These are phyloP conservation scores for Drosophila differens DNA, from an alignment of 2,888 invertebrate species.

Conservation along the genomic window DNA sequence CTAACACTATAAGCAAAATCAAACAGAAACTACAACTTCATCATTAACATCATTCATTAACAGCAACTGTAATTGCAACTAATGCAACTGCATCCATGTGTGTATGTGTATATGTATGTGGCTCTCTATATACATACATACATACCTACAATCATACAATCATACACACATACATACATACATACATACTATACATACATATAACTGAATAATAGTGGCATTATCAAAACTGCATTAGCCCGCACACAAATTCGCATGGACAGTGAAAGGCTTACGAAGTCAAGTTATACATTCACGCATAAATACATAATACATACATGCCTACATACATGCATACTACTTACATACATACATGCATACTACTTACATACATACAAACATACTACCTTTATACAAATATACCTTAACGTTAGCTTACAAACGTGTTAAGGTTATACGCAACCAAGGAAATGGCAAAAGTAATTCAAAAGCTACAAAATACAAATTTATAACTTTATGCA, in stretches of 20 bases:
- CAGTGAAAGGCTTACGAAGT: constrained; percentile 24
- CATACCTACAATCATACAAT: constrained; percentile 1
- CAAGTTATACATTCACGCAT: constrained; percentile 2
- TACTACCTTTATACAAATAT: constrained; percentile 21
- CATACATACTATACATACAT: constrained; percentile 24
- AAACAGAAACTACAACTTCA: constrained; percentile 26
- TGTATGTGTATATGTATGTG: constrained; percentile 21
- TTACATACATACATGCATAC: constrained; percentile 1
- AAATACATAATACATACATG: neutral
- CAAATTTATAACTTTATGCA: constrained; percentile 12
- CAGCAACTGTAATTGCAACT: constrained; percentile 13
- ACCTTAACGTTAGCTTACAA: constrained; percentile 44
- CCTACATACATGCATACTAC: constrained; percentile 4
- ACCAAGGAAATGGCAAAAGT: constrained; percentile 10
- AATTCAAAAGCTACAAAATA: constrained; percentile 10
- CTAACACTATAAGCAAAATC: constrained; percentile 32
- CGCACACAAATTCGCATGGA: constrained; percentile 6
- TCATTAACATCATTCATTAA: constrained; percentile 16
- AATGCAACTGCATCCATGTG: constrained; percentile 22
- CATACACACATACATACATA: constrained; percentile 1
- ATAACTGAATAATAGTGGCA: constrained; percentile 50
- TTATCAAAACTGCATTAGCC: constrained; percentile 57
- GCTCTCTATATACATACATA: constrained; percentile 23
- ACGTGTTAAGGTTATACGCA: constrained; percentile 32
- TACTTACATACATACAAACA: constrained; percentile 1